Evolutionary conservation across 1,140 invertebrate species (phyloP), one percentile per base, ranked within the genome.

Genomic region (Hycleus phaleratus): DNA sequence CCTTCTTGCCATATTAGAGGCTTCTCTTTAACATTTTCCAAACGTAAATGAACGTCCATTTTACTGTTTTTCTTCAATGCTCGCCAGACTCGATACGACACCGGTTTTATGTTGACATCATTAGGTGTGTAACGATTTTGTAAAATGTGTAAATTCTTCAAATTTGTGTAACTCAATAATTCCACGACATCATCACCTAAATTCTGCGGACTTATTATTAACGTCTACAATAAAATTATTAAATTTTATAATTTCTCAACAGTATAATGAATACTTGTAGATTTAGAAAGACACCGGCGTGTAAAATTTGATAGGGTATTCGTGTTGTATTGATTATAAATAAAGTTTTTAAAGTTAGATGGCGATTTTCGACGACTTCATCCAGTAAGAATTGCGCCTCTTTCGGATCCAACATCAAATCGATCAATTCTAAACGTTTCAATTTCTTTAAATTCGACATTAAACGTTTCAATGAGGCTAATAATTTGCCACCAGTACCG

Each of bases 131-230:
- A 89, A 43, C 81, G 76, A 72, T 90, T 91, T 71, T 92, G 89
- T 7, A 91, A 68, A 48, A 94, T 83, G 71, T 90, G 82, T 45
- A 94, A 73, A 65, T 93, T 83, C 44, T 77, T 70, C 12, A 93
- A 69, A 61, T 77, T 79, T 0, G 82, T 85, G 52, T 84, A 78
- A n/a, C 82, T 79, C 38, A 90, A 66, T 25, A 90, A 67, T 54
- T 85, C 78, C 5, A 93, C 66, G 0, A 90, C 75, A 69, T 93
- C 89, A 58, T 89, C 85, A 47, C 86, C 82, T 10, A 93, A 72
- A 73, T 91, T 91, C 74, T 92, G 89, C 0, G 91, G 88, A 67
- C 87, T 88, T 12, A 92, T 82, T 2, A 83, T 79, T 39, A 93
- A 71, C 47, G 81, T 80, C 78, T 87, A 65, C n/a, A 79, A 73